Conservation (phyloP, 2,888 invertebrate genomes). For the Apodemia mormo region DNA sequence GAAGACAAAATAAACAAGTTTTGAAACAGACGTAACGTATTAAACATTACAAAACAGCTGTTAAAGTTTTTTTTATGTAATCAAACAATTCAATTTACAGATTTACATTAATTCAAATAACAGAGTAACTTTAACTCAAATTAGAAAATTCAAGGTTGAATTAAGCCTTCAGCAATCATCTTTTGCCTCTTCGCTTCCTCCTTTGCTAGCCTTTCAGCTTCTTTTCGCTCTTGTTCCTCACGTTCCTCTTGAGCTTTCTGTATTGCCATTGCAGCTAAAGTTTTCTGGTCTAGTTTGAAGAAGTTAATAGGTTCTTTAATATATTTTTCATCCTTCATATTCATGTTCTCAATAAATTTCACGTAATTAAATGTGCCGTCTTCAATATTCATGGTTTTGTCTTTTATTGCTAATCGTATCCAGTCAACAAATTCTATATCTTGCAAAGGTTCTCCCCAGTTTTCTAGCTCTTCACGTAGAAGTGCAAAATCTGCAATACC, state of each 20-base stretch:
- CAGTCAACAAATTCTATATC: conserved; percentile 68
- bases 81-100: too few relatives aligned
- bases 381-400: conserved; percentile 59
- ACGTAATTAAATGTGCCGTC: conserved; percentile 56
- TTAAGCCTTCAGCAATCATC: conserved; percentile 63
- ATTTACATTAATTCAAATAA: too few relatives aligned
- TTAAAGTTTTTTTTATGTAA: too few relatives aligned
- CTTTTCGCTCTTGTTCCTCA: conserved; percentile 58
- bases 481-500: conserved; percentile 57
- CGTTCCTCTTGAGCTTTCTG: conserved; percentile 65
- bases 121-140: too few relatives aligned
- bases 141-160: conserved; percentile 42
- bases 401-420: conserved; percentile 57
- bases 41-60: too few relatives aligned
- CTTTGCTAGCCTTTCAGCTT: conserved; percentile 55
- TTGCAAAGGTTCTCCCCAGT: conserved; percentile 65
- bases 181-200: conserved; percentile 64
- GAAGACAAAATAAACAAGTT: too few relatives aligned
- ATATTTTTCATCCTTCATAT: conserved; percentile 59
- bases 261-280: conserved; percentile 65
- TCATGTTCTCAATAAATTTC: conserved; percentile 72
- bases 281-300: conserved; percentile 73
- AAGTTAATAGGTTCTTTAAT: conserved; percentile 68
- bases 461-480: conserved; percentile 57
- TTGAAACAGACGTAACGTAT: too few relatives aligned